Conservation (phyloP, 2,888 invertebrate species). For the Arctia plantaginis region DNA sequence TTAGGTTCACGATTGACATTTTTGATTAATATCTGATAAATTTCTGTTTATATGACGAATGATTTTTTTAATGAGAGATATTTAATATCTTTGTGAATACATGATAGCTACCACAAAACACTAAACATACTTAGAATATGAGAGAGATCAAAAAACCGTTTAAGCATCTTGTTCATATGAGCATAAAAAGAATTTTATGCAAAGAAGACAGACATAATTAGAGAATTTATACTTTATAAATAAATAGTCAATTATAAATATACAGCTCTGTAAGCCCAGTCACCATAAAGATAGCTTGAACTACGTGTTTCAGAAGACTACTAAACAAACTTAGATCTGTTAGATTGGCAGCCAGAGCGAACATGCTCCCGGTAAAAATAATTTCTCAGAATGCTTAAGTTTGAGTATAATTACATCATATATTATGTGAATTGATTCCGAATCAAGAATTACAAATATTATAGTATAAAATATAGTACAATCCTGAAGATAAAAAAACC, state of each 20-base stretch:
- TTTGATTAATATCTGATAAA: not conserved
- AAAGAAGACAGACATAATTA: not conserved
- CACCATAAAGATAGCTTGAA: no score
- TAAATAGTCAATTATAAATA: no score
- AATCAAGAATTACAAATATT: not conserved
- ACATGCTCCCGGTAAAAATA: no score
- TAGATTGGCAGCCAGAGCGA: no score
- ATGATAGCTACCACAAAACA: not conserved
- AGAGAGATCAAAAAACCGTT: not conserved
- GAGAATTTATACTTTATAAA: no score
- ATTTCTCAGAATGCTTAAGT: no score
- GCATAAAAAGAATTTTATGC: not conserved
- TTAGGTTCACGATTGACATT: slow-evolving; percentile 32
- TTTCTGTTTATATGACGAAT: not conserved
- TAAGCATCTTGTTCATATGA: not conserved
- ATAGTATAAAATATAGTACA: not conserved
- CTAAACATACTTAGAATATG: not conserved
- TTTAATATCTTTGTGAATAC: not conserved
- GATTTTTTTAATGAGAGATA: not conserved
- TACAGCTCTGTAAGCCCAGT: no score
- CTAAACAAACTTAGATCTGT: no score
- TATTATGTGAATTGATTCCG: not conserved
- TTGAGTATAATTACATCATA: no score
- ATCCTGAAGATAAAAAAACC: not conserved
- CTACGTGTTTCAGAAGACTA: no score